phyloP scores from a whole-genome alignment of 2,888 invertebrate species.

The Machimus rusticus region DNA sequence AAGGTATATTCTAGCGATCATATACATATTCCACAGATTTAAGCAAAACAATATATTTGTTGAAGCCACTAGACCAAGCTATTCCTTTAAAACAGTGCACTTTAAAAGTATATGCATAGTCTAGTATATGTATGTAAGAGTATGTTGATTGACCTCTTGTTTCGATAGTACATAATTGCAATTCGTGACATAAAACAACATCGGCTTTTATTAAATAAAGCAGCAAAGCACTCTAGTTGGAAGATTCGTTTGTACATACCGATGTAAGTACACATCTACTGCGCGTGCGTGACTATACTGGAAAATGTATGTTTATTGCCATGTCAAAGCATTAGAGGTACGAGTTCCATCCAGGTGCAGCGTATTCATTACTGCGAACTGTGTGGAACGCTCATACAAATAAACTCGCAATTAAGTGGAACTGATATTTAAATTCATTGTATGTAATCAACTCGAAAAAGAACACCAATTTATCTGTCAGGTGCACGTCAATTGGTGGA shows the following conservation, averaged over 20 bases:
- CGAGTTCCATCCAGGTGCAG: neutral
- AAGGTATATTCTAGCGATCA: too few relatives aligned
- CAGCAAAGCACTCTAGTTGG: neutral
- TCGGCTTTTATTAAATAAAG: neutral
- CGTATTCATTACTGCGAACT: neutral
- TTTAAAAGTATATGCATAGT: too few relatives aligned
- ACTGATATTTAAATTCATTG: slow-evolving; percentile 13
- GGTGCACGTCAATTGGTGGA: slow-evolving; percentile 16
- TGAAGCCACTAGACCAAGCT: too few relatives aligned
- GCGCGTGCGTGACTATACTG: neutral
- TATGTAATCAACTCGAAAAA: slow-evolving; percentile 20
- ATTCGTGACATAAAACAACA: neutral
- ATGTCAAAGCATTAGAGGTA: neutral
- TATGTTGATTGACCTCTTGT: neutral
- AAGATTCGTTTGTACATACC: neutral
- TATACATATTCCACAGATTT: too few relatives aligned
- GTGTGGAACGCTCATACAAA: neutral
- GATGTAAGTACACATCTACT: neutral
- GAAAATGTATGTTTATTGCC: neutral
- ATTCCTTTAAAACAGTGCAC: too few relatives aligned
- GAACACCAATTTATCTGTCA: slow-evolving; percentile 35
- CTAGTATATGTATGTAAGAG: too few relatives aligned
- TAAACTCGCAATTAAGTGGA: neutral
- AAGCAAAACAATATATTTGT: too few relatives aligned
- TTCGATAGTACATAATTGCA: neutral